Evolutionary conservation across 92 coral and sea anemone genomes (phyloP), one percentile per base, ranked within the genome.

Genomic region (Metridium senile): DNA sequence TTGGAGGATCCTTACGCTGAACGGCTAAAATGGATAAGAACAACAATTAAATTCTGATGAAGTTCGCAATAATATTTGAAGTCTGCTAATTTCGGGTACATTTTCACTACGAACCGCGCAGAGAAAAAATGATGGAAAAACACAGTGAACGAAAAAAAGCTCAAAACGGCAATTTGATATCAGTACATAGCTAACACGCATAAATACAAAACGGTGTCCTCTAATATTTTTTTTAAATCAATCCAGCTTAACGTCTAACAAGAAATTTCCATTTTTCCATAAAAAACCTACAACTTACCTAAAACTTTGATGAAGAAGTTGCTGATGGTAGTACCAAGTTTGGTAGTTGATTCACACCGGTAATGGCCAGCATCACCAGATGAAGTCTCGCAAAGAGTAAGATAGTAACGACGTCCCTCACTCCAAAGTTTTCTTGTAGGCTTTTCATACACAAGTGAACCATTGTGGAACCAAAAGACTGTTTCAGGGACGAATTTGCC

Each of bases 301-400:
- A 81, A 73, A 17, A 96, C 96, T 75, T 85, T 90, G 69, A 96
- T 91, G 68, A 75, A 34, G 69, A 96, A 92, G 56, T 87, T 87
- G 66, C 91, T 89, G 68, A 92, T 85, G 39, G 89, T 93, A 23
- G 87, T 92, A 9, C 97, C 99, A 22, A 76, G 91, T 2, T 93
- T 66, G 64, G 88, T 89, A 33, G 93, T 87, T 27, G 99, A 97
- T 56, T 89, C 99, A 75, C 90, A 91, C 31, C 90, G 85, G 70
- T 96, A 96, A 63, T 68, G 73, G 20, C 99, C 99, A 21, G 97
- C 88, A 71, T 92, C 99, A 31, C 87, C 93, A 0, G 81, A 93
- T 0, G 87, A 81, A 18, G 88, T 91, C 19, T 89, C 85, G 25
- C 84, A 69, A 66, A 91, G 91, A 66, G 92, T 69, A 32, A 91